Evolutionary conservation across 2,113 vertebrate species (phyloP), one percentile per base, ranked within the genome.

Genomic region (Dendropsophus ebraccatus): DNA sequence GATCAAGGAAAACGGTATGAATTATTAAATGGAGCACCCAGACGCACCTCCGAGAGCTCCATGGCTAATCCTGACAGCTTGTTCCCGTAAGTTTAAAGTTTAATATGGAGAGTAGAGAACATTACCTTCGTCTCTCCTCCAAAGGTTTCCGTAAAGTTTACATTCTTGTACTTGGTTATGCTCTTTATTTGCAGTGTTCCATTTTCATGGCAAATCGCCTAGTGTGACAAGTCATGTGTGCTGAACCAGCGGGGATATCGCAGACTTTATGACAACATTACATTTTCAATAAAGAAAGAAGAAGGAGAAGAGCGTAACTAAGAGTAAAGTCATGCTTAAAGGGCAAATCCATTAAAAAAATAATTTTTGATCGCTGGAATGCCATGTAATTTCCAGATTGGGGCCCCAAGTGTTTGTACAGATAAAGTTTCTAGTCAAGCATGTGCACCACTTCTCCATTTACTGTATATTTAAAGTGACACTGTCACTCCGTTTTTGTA

Each of bases 1-100:
- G 79, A 81, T 60, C 32, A 81, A 70, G 50, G 23, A 28, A 47
- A 79, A 72, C 32, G 35, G 21, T 47, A 86, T 81, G 30, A 80
- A 73, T 80, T 54, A 72, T 73, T 80, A 62, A 86, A 23, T 28
- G 23, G 45, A 72, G 58, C 45, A 72, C 50, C n/a, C n/a, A 56
- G 49, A 28, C 60, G 52, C 17, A 30, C 30, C 49, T 69, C 47
- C 14, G 73, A 52, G 77, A 32, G 45, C 69, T 41, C 41, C 8
- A 41, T 8, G n/a, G 32, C 54, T 28, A 75, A 60, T 62, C 47
- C 65, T 84, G 82, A 49, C 82, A 54, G 35, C 60, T 65, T 41
- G 62, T 62, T 47, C 41, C 79, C 17, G 30, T 49, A 14, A 67
- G 9, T 62, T 81, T 65, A 81, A 81, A 47, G 67, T 65, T 81